A percentile compares a stretch with the other conserved stretches of the same genome.
Evolutionary conservation across 2,113 vertebrate genomes (phyloP).

Genomic region (Pseudopodoces humilis): DNA sequence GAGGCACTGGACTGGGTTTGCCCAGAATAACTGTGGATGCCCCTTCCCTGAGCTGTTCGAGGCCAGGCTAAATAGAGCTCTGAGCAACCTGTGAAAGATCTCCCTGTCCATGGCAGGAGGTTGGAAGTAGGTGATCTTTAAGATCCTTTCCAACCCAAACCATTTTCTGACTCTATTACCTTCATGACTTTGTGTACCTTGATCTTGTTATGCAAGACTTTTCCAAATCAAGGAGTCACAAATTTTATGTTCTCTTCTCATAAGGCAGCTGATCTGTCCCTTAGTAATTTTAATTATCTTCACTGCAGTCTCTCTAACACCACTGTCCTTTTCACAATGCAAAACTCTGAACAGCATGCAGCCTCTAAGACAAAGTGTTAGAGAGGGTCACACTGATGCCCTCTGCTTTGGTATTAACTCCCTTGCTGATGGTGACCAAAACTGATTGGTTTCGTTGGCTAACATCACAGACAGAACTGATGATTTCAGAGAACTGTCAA

Average conservation of each 20-base stretch:
- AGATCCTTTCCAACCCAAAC: background rate
- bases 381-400: background rate
- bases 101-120: background rate
- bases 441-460: background rate
- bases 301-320: background rate
- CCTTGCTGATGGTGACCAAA: background rate
- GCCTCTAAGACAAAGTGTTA: background rate
- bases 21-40: background rate
- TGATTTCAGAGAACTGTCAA: background rate
- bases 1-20: background rate
- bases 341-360: background rate
- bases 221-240: background rate
- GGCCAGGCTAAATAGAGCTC: background rate
- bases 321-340: background rate
- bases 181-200: background rate
- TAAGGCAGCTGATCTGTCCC: background rate
- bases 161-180: background rate
- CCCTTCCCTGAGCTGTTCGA: background rate
- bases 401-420: background rate
- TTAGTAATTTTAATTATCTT: background rate
- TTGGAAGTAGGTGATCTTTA: background rate
- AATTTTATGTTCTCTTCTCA: background rate
- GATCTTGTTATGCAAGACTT: background rate
- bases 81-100: background rate
- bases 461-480: background rate